These are phyloP conservation scores for Lapara coniferarum DNA, from an alignment of 2,888 invertebrate genomes.

Conservation along the genomic window DNA sequence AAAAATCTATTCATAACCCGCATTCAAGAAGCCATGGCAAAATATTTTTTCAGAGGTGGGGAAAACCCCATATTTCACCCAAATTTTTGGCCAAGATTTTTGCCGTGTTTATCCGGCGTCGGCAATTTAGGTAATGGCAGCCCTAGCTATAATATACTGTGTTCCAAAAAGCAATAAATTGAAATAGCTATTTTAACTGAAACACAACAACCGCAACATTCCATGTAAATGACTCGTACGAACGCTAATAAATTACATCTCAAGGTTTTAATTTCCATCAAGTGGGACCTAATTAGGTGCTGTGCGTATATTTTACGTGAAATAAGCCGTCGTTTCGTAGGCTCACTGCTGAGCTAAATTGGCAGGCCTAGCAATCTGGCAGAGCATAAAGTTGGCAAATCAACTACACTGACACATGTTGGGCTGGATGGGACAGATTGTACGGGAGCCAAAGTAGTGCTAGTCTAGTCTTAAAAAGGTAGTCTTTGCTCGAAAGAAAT, in stretches of 20 bases:
- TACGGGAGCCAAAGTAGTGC: no score
- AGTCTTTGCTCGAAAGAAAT: no score
- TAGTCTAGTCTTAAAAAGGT: no score
- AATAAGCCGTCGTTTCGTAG: constrained; percentile 33
- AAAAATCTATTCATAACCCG: no score
- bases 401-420: constrained; percentile 33
- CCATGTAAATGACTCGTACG: constrained; percentile 31
- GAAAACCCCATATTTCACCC: no score
- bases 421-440: constrained; percentile 37
- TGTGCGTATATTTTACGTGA: constrained; percentile 34
- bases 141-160: background rate
- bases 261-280: constrained; percentile 23
- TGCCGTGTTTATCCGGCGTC: no score
- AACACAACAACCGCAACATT: background rate
- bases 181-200: constrained; percentile 7
- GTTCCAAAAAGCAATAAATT: constrained; percentile 8
- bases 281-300: constrained; percentile 43
- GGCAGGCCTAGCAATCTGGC: constrained; percentile 46
- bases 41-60: no score
- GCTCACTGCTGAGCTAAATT: constrained; percentile 45
- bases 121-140: no score
- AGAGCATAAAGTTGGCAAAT: constrained; percentile 48
- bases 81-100: no score
- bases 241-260: constrained; percentile 36
- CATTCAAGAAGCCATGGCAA: no score